A percentile compares a stretch with the other conserved stretches of the same genome.
Evolutionary conservation across 2,888 invertebrate species (phyloP).

Genomic region (Latrodectus hesperus): DNA sequence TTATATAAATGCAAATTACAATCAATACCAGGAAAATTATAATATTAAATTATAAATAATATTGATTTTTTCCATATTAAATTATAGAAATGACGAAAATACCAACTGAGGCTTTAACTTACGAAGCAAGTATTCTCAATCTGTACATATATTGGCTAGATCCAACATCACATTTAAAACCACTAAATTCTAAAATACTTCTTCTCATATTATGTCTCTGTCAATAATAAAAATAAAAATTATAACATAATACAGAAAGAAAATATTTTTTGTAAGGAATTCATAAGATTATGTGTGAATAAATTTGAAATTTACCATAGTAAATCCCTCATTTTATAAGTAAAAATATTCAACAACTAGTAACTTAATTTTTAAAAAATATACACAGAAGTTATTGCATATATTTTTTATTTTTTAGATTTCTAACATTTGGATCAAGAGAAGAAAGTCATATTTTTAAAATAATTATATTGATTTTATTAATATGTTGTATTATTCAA

Average conservation of each 20-base stretch:
- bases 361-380: neutral
- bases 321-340: neutral
- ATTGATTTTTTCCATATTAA: neutral
- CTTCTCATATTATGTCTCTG: slow-evolving; percentile 46
- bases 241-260: neutral
- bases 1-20: neutral
- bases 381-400: too few species aligned
- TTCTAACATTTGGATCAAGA: too few species aligned
- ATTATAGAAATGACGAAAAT: neutral
- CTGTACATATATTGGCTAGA: slow-evolving; percentile 51
- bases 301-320: neutral
- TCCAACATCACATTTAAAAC: slow-evolving; percentile 50
- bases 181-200: slow-evolving; percentile 66
- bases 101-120: slow-evolving; percentile 9
- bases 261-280: neutral
- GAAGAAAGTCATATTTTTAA: too few species aligned
- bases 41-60: neutral
- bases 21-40: neutral
- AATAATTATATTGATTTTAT: too few species aligned
- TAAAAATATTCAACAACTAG: neutral
- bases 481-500: too few species aligned
- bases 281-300: neutral
- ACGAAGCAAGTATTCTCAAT: slow-evolving; percentile 57
- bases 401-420: too few species aligned
- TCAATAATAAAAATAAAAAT: neutral